Percentiles rank a stretch among this genome's conserved stretches.
Conservation (phyloP, 2,797 vertebrate species). For the Takifugu rubripes region DNA sequence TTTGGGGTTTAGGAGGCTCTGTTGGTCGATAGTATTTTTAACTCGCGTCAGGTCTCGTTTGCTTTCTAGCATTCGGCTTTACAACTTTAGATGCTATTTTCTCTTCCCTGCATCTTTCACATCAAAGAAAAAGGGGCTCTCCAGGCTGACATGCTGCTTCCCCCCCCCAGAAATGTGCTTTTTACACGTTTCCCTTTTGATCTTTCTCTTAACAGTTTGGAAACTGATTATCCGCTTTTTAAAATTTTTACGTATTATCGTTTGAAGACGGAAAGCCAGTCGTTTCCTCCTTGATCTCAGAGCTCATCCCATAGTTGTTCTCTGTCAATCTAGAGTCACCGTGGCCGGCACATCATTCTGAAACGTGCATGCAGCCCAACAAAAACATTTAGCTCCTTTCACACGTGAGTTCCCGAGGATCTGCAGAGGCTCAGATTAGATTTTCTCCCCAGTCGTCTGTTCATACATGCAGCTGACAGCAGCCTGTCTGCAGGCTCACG, state of each 20-base stretch:
- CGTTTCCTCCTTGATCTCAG: too few species aligned
- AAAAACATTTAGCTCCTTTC: too few species aligned
- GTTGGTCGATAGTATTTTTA: slow-evolving; percentile 51
- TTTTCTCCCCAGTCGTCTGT: too few species aligned
- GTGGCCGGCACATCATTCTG: too few species aligned
- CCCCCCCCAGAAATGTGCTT: slow-evolving; percentile 49
- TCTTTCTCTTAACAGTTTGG: slow-evolving; percentile 43
- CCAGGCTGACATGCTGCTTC: slow-evolving; percentile 40
- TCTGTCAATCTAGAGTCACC: neutral
- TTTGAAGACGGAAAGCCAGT: too few species aligned
- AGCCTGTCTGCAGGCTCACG: too few species aligned
- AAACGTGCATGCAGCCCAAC: too few species aligned
- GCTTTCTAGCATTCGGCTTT: slow-evolving; percentile 42
- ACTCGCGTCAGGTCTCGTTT: slow-evolving; percentile 44
- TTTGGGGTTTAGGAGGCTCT: slow-evolving; percentile 58
- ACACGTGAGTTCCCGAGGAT: too few species aligned
- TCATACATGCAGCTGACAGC: too few species aligned
- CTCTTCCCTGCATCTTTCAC: slow-evolving; percentile 41
- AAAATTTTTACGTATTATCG: neutral
- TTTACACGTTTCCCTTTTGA: slow-evolving; percentile 58
- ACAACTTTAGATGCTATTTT: slow-evolving; percentile 58
- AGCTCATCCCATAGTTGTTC: neutral
- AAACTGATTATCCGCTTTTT: slow-evolving; percentile 3
- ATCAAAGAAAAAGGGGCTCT: slow-evolving; percentile 59
- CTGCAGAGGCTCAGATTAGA: too few species aligned